phyloP scores from a whole-genome alignment of 2,888 invertebrate genomes.

The Diachrysia chrysitis region DNA sequence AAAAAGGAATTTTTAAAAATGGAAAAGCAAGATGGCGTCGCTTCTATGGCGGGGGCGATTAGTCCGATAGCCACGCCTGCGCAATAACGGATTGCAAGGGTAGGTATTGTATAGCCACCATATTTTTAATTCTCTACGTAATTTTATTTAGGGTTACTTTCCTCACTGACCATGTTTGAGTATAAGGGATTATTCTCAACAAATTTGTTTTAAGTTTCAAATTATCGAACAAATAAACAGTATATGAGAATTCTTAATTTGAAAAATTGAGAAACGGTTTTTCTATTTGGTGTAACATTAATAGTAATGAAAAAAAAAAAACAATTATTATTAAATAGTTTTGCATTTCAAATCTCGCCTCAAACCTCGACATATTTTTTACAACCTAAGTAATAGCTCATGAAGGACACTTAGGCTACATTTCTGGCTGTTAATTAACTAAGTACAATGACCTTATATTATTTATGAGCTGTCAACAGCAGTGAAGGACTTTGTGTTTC shows the following conservation, averaged over 20 bases:
- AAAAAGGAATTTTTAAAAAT: slow-evolving; percentile 67
- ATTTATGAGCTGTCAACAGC: slow-evolving; percentile 59
- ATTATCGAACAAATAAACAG: slow-evolving; percentile 13
- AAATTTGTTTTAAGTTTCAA: slow-evolving; percentile 22
- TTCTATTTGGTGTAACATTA: no score
- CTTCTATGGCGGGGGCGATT: slow-evolving; percentile 76
- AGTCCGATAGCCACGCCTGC: slow-evolving; percentile 78
- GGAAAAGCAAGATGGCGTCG: slow-evolving; percentile 79
- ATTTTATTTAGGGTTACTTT: slow-evolving; percentile 36
- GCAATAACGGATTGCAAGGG: slow-evolving; percentile 57
- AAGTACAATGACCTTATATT: slow-evolving; percentile 57
- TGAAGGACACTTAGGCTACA: slow-evolving; percentile 42
- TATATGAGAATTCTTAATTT: background rate
- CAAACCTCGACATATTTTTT: slow-evolving; percentile 17
- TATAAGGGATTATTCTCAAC: slow-evolving; percentile 46
- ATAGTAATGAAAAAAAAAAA: no score
- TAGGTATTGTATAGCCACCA: slow-evolving; percentile 47
- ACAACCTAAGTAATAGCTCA: slow-evolving; percentile 20
- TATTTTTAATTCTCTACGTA: slow-evolving; percentile 47
- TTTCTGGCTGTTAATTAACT: slow-evolving; percentile 56
- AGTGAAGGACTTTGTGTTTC: slow-evolving; percentile 39
- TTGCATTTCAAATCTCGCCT: background rate
- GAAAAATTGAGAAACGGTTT: no score
- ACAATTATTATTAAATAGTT: no score
- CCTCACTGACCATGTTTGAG: slow-evolving; percentile 29